phyloP scores from a whole-genome alignment of 2,113 vertebrate species.

The Chaetops frenatus region DNA sequence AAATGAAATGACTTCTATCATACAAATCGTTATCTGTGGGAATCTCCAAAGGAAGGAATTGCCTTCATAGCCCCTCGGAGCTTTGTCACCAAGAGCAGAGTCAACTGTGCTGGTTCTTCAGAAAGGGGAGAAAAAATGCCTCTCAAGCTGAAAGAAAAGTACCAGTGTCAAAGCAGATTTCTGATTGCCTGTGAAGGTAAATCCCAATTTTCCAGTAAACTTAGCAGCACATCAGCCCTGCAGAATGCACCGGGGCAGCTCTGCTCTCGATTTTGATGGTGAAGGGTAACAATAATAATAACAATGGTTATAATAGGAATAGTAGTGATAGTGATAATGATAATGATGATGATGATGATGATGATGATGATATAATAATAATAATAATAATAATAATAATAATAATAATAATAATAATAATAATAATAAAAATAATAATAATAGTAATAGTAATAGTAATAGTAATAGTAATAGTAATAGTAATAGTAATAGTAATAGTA shows the following conservation, averaged over 20 bases:
- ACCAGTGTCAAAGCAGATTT: not conserved
- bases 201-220: not conserved
- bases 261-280: accelerated
- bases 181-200: not conserved
- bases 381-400: not conserved
- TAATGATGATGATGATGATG: too few species aligned
- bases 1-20: constrained; percentile 43
- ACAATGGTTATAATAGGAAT: not conserved
- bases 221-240: accelerated
- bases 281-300: not conserved
- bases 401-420: not conserved
- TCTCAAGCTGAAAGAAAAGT: not conserved
- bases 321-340: too few species aligned
- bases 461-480: not conserved
- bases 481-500: not conserved
- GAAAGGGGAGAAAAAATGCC: accelerated
- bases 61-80: constrained; percentile 8
- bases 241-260: accelerated
- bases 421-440: not conserved
- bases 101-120: not conserved
- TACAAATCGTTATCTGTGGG: constrained; percentile 35
- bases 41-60: constrained; percentile 27
- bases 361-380: not conserved
- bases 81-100: not conserved
- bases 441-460: not conserved